Conservation (phyloP, 2,888 invertebrate species). For the Drosophila longiperda region DNA sequence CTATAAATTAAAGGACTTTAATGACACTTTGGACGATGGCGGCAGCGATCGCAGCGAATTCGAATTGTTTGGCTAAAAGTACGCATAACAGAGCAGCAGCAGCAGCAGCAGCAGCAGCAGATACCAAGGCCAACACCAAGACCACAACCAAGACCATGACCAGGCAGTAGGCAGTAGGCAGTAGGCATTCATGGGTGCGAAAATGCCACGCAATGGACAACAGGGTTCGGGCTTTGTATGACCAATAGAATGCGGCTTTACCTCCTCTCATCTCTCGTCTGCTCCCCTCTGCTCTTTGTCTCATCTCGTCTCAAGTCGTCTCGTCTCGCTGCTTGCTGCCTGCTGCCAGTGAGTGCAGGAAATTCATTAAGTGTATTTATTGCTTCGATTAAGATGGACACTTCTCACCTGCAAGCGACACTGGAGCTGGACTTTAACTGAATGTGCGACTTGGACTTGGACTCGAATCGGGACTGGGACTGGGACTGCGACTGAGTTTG, state of each 20-base stretch:
- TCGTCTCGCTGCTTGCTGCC: conserved; percentile 16
- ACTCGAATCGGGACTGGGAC: conserved; percentile 14
- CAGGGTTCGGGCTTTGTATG: conserved; percentile 65
- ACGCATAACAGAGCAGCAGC: conserved; percentile 58
- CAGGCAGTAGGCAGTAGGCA: conserved; percentile 8
- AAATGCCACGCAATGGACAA: conserved; percentile 77
- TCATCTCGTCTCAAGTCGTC: conserved; percentile 4
- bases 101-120: conserved; percentile 23
- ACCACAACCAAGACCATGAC: conserved; percentile 11
- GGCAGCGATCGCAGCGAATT: conserved; percentile 70
- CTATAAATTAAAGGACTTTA: conserved; percentile 81
- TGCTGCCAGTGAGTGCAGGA: conserved; percentile 70
- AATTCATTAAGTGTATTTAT: conserved; percentile 82
- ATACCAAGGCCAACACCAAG: conserved; percentile 22
- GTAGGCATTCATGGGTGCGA: conserved; percentile 71
- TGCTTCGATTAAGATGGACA: conserved; percentile 82
- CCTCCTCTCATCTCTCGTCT: conserved; percentile 16
- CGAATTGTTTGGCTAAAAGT: conserved; percentile 66
- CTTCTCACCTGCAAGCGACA: conserved; percentile 76
- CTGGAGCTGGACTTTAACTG: conserved; percentile 34
- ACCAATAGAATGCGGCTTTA: conserved; percentile 72
- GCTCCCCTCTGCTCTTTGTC: background rate
- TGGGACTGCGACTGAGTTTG: conserved; percentile 2
- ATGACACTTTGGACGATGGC: conserved; percentile 78
- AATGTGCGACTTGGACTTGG: conserved; percentile 21